These are phyloP conservation scores for Anoplius nigerrimus DNA, from an alignment of 2,888 invertebrate genomes.

Conservation along the genomic window DNA sequence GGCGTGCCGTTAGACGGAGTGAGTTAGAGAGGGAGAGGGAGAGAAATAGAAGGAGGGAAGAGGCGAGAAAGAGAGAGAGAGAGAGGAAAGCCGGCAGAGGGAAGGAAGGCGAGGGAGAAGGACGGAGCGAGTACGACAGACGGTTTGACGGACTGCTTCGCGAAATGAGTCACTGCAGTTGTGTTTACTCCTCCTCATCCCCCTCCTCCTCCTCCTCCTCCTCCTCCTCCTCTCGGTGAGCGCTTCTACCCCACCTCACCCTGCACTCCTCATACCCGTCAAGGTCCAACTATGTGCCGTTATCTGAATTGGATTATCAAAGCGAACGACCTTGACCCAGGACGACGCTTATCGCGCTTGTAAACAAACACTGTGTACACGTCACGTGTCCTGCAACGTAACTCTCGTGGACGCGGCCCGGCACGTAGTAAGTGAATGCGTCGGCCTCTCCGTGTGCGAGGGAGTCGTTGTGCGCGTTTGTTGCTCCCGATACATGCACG, in stretches of 20 bases:
- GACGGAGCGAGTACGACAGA: constrained; percentile 14
- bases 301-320: constrained; percentile 61
- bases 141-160: constrained; percentile 48
- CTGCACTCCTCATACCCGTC: constrained; percentile 1
- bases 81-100: not conserved
- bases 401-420: not conserved
- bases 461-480: too few species aligned
- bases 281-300: constrained; percentile 46
- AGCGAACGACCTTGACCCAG: constrained; percentile 57
- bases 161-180: constrained; percentile 43
- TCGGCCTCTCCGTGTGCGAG: too few species aligned
- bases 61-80: constrained; percentile 21
- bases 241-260: too few species aligned
- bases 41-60: constrained; percentile 21
- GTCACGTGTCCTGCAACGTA: constrained; percentile 18
- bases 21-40: constrained; percentile 16
- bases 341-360: constrained; percentile 46
- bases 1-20: constrained; percentile 16
- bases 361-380: constrained; percentile 28
- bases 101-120: not conserved
- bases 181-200: constrained; percentile 13
- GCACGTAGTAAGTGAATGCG: not conserved
- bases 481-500: too few species aligned
- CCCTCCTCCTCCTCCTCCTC: not conserved
- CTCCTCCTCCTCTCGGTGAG: not conserved